Percentiles rank a stretch among this genome's conserved stretches.
phyloP scores from a whole-genome alignment of 2,888 invertebrate genomes.

The Orchesella flavescens region DNA sequence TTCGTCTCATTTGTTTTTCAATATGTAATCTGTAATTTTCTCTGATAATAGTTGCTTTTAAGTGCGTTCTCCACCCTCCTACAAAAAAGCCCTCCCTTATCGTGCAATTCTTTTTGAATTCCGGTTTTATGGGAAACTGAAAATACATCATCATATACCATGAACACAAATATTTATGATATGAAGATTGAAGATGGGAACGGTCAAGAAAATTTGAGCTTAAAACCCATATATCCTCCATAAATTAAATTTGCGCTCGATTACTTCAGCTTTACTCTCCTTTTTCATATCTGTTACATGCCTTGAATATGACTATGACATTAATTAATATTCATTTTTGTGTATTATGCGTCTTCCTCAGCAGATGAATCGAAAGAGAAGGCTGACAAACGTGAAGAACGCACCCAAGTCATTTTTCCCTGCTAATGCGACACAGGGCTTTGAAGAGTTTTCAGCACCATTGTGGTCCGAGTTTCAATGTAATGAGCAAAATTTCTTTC shows the following conservation, averaged over 20 bases:
- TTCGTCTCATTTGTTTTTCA: no score
- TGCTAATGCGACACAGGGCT: constrained; percentile 65
- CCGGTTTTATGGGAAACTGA: neutral
- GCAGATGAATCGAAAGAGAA: constrained; percentile 50
- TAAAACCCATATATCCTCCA: constrained; percentile 22
- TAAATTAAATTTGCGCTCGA: constrained; percentile 23
- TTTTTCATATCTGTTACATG: constrained; percentile 43
- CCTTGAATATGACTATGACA: neutral
- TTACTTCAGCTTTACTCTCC: constrained; percentile 48
- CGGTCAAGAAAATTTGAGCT: neutral
- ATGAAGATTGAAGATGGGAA: neutral
- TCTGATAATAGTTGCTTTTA: no score
- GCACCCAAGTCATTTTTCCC: constrained; percentile 72
- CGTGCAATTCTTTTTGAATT: no score
- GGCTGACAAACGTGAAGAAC: constrained; percentile 68
- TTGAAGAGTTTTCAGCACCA: constrained; percentile 61
- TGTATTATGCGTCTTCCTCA: neutral
- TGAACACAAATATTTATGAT: neutral
- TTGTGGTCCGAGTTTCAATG: constrained; percentile 88
- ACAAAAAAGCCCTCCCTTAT: no score
- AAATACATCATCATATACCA: no score
- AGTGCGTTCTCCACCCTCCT: no score
- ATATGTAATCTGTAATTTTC: no score
- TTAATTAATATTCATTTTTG: neutral
- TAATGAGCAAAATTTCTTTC: constrained; percentile 91